These are phyloP conservation scores for Bolinopsis microptera DNA, from an alignment of 37 sponge, comb jelly and placozoan genomes.

Conservation along the genomic window DNA sequence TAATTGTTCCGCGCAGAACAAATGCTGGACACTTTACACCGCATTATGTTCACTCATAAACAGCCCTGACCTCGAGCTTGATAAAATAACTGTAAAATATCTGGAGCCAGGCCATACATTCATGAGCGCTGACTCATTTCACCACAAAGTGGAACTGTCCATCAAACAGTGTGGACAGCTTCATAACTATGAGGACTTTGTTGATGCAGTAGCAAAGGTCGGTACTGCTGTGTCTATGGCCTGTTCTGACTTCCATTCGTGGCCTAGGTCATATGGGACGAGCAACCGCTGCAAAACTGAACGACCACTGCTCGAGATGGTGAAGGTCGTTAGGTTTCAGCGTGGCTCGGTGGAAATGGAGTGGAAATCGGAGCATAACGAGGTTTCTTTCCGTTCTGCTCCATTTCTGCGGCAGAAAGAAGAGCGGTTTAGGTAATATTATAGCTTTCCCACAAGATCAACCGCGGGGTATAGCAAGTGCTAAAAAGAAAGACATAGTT, in stretches of 20 bases:
- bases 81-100: slow-evolving; percentile 20
- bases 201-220: background rate
- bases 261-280: background rate
- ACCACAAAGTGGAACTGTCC: background rate
- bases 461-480: background rate
- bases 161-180: background rate
- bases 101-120: background rate
- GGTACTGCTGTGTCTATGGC: background rate
- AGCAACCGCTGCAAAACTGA: background rate
- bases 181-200: background rate
- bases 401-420: slow-evolving; percentile 9
- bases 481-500: background rate
- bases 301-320: background rate
- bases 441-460: background rate
- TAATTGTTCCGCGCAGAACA: slow-evolving; percentile 11
- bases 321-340: background rate
- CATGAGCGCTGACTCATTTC: slow-evolving; percentile 22
- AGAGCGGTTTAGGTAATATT: background rate
- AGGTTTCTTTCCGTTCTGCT: background rate
- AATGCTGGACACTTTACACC: background rate
- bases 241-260: background rate
- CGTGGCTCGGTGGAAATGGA: background rate
- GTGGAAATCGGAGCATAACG: background rate
- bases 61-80: background rate
- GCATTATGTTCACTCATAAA: background rate